Base-by-base conservation (phyloP, 2,113 vertebrate genomes). In the Petrocephalus zakoni region DNA sequence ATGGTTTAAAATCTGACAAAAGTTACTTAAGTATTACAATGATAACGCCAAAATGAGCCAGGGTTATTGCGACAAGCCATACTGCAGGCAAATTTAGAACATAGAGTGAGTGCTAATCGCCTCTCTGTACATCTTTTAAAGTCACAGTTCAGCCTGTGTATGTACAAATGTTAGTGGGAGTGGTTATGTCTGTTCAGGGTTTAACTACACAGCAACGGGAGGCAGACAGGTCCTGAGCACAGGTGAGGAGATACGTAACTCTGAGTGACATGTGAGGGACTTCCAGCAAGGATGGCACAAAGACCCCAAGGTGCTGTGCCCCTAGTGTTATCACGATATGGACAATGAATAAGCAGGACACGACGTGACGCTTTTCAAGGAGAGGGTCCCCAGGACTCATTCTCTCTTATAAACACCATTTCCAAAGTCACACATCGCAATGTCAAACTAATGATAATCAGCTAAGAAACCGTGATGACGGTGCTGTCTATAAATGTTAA, bases 361-460 rank as follows among this genome's bases (percentile, higher is more conserved):
- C 22, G 1, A 46, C 2, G 81, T 82, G 78, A 46, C 19, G 34
- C 78, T 47, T 10, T 46, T 21, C 42, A 85, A 29, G 47, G 82
- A 87, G 37, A 58, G 56, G 81, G 89, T 89, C 52, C 88, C 89
- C 87, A 88, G 56, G 86, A 82, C 92, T 92, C n/a, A 92, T 90
- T 91, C 93, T 91, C 92, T 92, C 90, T 87, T 91, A 93, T 93
- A 95, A 94, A 94, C 93, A 94, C 88, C 92, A 92, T 49, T 78
- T 89, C 90, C 90, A 90, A 93, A 94, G 89, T 93, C 90, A 92
- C 91, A 93, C 91, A 93, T n/a, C 89, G 92, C 93, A 92, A 93
- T 29, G 89, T 92, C 91, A 92, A 91, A 91, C 91, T 29, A 90
- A 92, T 72, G 88, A 61, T 91, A 92, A 83, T 89, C 92, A 88